These are phyloP conservation scores for Coleophora flavipennella DNA, from an alignment of 2,888 invertebrate species.

Conservation along the genomic window DNA sequence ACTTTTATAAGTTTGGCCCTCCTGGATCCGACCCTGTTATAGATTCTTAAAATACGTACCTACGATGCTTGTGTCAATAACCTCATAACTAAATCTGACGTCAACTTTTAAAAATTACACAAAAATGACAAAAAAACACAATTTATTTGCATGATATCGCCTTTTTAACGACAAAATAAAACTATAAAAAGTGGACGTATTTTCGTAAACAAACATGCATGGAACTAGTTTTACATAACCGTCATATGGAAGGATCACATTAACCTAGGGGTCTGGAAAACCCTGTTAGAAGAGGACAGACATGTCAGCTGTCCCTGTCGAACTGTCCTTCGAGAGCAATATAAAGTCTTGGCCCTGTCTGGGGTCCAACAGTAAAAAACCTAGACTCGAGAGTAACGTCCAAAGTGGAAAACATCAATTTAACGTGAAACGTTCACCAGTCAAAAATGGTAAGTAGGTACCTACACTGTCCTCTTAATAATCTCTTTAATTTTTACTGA, in stretches of 20 bases:
- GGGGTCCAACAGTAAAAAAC: conserved; percentile 1
- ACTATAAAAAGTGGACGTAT: neutral
- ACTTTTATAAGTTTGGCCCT: too few species aligned
- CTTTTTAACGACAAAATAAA: neutral
- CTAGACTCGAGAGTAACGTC: neutral
- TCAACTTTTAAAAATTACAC: too few species aligned
- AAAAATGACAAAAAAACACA: too few species aligned
- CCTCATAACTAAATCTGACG: too few species aligned
- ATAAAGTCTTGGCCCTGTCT: conserved; percentile 12
- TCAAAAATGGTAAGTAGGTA: too few species aligned
- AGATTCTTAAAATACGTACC: too few species aligned
- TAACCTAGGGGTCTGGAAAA: conserved; percentile 8
- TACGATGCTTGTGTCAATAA: too few species aligned
- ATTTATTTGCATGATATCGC: neutral
- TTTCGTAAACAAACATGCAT: conserved; percentile 4
- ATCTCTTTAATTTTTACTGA: too few species aligned
- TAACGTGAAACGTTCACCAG: too few species aligned
- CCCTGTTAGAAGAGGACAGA: conserved; percentile 9
- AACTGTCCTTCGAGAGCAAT: conserved; percentile 8
- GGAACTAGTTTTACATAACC: conserved; percentile 9
- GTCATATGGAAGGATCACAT: conserved; percentile 4
- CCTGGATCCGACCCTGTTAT: too few species aligned
- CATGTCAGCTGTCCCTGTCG: conserved; percentile 8
- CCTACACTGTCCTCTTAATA: too few species aligned
- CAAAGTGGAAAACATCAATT: too few species aligned